Conservation (phyloP, 2,797 vertebrate genomes). For the Enteromius argenteus region DNA sequence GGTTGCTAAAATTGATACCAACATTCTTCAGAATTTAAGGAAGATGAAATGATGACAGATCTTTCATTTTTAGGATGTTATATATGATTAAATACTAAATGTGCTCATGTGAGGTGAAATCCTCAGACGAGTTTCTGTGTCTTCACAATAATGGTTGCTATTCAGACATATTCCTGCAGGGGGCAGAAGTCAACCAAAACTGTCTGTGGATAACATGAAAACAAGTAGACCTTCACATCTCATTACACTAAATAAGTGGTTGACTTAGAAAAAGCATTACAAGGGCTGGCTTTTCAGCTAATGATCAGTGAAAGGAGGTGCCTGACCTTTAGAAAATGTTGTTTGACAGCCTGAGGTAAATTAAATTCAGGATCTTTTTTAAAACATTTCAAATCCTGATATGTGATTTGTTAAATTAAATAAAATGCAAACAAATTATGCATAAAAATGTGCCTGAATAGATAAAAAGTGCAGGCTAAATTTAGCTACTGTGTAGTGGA, state of each 20-base stretch:
- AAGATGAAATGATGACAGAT: not conserved
- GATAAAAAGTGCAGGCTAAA: not conserved
- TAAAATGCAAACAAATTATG: not conserved
- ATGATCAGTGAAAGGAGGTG: not conserved
- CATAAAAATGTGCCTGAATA: not conserved
- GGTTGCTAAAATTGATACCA: no score
- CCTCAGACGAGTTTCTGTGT: not conserved
- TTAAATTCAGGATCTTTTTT: not conserved
- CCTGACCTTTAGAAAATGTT: not conserved
- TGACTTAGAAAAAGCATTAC: not conserved
- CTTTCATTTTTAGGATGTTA: not conserved
- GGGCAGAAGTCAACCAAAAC: constrained; percentile 17
- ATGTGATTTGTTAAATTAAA: not conserved
- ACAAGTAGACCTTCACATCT: not conserved
- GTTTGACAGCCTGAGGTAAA: not conserved
- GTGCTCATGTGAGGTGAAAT: not conserved
- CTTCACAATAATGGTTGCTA: not conserved
- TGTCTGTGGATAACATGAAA: not conserved
- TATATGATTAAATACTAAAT: not conserved
- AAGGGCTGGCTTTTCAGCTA: not conserved
- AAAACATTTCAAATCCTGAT: not conserved
- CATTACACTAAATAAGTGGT: not conserved
- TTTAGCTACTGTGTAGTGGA: not conserved
- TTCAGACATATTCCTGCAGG: not conserved
- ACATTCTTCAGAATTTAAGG: not conserved